Percentiles rank a stretch among this genome's conserved stretches.
phyloP scores from a whole-genome alignment of 2,113 vertebrate species.

The Corynorhinus townsendii region DNA sequence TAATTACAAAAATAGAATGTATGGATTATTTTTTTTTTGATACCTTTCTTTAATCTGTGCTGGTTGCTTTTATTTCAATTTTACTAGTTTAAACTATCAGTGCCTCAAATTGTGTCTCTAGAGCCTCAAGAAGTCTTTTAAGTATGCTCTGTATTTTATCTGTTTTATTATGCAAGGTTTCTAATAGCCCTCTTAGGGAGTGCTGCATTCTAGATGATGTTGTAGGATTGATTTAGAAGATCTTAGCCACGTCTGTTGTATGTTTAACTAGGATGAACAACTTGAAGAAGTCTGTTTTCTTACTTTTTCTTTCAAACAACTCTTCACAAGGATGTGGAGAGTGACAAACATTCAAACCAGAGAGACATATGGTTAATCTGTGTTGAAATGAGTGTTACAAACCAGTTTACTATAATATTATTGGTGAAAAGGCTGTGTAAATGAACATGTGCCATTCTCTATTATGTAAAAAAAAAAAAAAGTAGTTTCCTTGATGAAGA shows the following conservation, averaged over 20 bases:
- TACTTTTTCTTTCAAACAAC: slow-evolving; percentile 36
- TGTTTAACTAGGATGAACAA: slow-evolving; percentile 54
- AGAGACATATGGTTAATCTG: not conserved
- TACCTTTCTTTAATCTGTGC: not conserved
- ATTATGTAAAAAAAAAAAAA: not conserved
- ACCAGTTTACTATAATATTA: not conserved
- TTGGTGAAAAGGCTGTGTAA: not conserved
- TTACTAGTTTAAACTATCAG: slow-evolving; percentile 55
- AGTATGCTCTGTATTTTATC: slow-evolving; percentile 66
- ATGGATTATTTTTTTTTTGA: not conserved
- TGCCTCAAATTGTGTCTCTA: slow-evolving; percentile 46
- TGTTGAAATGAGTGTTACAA: slow-evolving; percentile 10
- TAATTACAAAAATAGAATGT: not conserved
- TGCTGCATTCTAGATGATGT: slow-evolving; percentile 49
- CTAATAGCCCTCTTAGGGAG: slow-evolving; percentile 61
- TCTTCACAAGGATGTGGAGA: not conserved
- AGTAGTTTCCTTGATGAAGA: not conserved
- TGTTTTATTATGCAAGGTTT: slow-evolving; percentile 75
- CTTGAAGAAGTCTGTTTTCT: slow-evolving; percentile 50
- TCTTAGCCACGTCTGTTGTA: slow-evolving; percentile 55
- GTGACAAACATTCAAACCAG: not conserved
- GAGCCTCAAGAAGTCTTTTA: slow-evolving; percentile 51
- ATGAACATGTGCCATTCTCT: not conserved
- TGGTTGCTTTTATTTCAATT: slow-evolving; percentile 9
- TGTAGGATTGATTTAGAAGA: slow-evolving; percentile 53